phyloP scores from a whole-genome alignment of 1,140 invertebrate species.

The Cyrtorhinus lividipennis region DNA sequence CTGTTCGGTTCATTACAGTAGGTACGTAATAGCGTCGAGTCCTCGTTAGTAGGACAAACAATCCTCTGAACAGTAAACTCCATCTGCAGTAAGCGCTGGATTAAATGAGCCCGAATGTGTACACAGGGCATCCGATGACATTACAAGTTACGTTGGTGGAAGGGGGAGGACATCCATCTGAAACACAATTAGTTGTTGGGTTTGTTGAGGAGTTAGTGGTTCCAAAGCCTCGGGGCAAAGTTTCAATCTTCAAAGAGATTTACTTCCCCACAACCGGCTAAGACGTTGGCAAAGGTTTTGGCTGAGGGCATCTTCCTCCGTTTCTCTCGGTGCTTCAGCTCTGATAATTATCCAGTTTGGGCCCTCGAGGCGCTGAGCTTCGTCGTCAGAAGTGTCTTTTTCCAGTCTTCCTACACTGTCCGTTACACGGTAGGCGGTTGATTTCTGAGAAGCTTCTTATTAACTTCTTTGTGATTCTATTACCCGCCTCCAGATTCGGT shows the following conservation, averaged over 20 bases:
- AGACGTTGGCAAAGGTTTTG: background rate
- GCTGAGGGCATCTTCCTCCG: background rate
- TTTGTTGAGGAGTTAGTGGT: constrained; percentile 8
- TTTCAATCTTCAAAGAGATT: constrained; percentile 15
- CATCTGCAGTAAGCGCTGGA: background rate
- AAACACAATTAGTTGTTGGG: constrained; percentile 15
- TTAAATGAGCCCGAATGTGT: background rate
- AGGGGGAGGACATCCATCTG: constrained; percentile 11
- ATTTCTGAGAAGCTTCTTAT: background rate
- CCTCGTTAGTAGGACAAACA: too few species aligned
- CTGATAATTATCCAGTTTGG: constrained; percentile 10
- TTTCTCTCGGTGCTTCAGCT: background rate
- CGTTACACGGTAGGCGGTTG: background rate
- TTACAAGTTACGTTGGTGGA: background rate
- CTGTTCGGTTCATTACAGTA: too few species aligned
- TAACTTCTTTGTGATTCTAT: background rate
- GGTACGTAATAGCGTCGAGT: too few species aligned
- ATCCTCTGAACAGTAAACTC: too few species aligned
- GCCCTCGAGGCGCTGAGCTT: background rate
- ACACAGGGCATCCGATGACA: background rate
- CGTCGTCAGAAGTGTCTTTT: background rate
- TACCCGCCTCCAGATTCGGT: background rate
- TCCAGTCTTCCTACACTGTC: constrained; percentile 6
- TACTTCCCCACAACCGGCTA: constrained; percentile 9
- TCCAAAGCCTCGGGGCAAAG: background rate